Conservation (phyloP, 1,140 invertebrate species). For the Nymphalis io region DNA sequence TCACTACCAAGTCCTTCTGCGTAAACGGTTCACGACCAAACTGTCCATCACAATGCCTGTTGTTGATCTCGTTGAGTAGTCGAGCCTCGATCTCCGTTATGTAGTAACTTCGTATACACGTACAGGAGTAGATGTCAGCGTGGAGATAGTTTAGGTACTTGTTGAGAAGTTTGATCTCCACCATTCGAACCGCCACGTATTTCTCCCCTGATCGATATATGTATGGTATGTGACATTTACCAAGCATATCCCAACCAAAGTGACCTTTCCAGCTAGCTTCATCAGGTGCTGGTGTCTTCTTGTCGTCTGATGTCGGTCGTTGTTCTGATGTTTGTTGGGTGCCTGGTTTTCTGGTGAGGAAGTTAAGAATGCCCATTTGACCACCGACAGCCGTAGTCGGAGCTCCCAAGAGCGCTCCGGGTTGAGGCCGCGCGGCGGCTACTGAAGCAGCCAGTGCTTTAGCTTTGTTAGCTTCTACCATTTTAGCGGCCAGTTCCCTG, state of each 20-base stretch:
- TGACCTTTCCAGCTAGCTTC: constrained; percentile 90
- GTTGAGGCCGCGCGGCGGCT: constrained; percentile 64
- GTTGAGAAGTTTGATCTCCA: constrained; percentile 92
- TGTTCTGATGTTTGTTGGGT: constrained; percentile 53
- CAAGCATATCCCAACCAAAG: constrained; percentile 94
- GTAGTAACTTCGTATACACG: constrained; percentile 95
- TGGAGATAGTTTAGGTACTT: constrained; percentile 91
- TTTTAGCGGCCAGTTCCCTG: constrained; percentile 90
- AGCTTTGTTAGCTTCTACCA: constrained; percentile 91
- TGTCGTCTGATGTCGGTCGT: constrained; percentile 58
- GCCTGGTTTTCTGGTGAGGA: constrained; percentile 78
- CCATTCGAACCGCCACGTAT: constrained; percentile 94
- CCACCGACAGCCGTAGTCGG: constrained; percentile 65
- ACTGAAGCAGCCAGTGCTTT: constrained; percentile 81
- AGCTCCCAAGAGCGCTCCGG: constrained; percentile 67
- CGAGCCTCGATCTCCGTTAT: constrained; percentile 95
- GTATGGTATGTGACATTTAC: constrained; percentile 92
- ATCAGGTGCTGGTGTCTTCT: constrained; percentile 83
- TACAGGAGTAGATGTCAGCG: constrained; percentile 92
- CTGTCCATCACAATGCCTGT: constrained; percentile 93
- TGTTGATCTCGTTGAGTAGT: constrained; percentile 96
- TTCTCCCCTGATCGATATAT: constrained; percentile 91
- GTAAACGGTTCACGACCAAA: constrained; percentile 95
- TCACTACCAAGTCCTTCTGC: constrained; percentile 93
- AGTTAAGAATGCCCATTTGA: constrained; percentile 83